A percentile compares a stretch with the other conserved stretches of the same genome.
These are phyloP conservation scores for Bombylius discolor DNA, from an alignment of 2,888 invertebrate species.

Conservation along the genomic window DNA sequence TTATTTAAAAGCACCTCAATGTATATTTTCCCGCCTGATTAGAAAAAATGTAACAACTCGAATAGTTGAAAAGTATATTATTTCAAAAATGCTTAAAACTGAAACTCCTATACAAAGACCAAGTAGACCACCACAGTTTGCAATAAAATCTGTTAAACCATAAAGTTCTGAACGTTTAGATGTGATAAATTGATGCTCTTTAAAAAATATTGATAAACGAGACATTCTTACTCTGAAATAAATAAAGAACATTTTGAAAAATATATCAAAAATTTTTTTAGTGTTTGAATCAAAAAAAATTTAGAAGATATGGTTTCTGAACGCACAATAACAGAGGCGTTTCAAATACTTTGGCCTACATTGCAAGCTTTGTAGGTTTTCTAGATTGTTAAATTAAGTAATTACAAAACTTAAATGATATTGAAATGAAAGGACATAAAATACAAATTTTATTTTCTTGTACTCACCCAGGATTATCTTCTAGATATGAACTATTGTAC, in stretches of 20 bases:
- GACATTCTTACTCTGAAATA: constrained; percentile 41
- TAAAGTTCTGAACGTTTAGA: constrained; percentile 53
- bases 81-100: constrained; percentile 36
- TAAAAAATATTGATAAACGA: constrained; percentile 53
- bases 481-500: background rate
- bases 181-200: constrained; percentile 55
- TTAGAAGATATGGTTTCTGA: no score
- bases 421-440: background rate
- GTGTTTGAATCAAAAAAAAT: no score
- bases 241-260: no score
- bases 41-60: no score
- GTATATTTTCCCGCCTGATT: no score
- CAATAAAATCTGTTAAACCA: constrained; percentile 52
- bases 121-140: constrained; percentile 54
- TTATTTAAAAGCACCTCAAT: no score
- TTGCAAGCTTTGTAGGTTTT: no score
- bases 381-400: no score
- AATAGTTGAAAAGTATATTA: constrained; percentile 35
- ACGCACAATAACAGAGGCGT: no score
- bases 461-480: constrained; percentile 19
- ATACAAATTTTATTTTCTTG: no score
- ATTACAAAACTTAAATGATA: background rate
- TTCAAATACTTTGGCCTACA: no score
- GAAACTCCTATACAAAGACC: constrained; percentile 38
- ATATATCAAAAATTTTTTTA: no score